A percentile compares a stretch with the other conserved stretches of the same genome.
Conservation (phyloP, 1,140 invertebrate genomes). For the Macrosteles quadrilineatus region DNA sequence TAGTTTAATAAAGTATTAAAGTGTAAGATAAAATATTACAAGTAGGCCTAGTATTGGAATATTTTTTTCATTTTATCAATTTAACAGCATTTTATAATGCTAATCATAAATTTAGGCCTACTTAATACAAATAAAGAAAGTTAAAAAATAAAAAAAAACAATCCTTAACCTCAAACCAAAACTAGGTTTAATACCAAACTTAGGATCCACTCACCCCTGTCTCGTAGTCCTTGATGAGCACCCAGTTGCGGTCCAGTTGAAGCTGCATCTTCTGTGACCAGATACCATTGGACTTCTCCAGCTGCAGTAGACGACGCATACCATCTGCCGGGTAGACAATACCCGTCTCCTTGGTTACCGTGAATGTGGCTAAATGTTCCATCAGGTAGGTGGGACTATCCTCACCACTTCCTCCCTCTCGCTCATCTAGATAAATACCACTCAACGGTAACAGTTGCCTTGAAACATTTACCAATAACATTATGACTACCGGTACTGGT, state of each 20-base stretch:
- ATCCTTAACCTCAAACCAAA: too few species aligned
- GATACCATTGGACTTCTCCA: constrained; percentile 97
- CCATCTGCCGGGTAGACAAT: constrained; percentile 91
- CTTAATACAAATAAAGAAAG: too few species aligned
- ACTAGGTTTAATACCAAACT: too few species aligned
- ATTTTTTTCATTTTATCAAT: too few species aligned
- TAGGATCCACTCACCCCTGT: constrained; percentile 85
- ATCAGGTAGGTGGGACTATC: constrained; percentile 81
- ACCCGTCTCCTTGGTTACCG: constrained; percentile 84
- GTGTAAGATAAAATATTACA: too few species aligned
- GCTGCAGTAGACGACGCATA: constrained; percentile 89
- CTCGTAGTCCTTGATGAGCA: constrained; percentile 95
- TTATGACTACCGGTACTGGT: neutral
- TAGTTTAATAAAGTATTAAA: too few species aligned
- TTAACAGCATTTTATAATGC: too few species aligned
- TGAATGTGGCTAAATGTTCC: constrained; percentile 98
- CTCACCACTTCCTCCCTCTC: constrained; percentile 47
- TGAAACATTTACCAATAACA: neutral
- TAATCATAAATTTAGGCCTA: too few species aligned
- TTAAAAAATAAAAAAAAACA: too few species aligned
- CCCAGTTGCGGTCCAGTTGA: constrained; percentile 81
- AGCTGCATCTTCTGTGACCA: constrained; percentile 99
- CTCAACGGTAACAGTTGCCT: neutral
- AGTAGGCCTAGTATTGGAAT: too few species aligned
- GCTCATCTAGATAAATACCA: constrained; percentile 31